A percentile compares a stretch with the other conserved stretches of the same genome.
phyloP scores from a whole-genome alignment of 2,113 vertebrate genomes.

The Ariopsis seemanni region DNA sequence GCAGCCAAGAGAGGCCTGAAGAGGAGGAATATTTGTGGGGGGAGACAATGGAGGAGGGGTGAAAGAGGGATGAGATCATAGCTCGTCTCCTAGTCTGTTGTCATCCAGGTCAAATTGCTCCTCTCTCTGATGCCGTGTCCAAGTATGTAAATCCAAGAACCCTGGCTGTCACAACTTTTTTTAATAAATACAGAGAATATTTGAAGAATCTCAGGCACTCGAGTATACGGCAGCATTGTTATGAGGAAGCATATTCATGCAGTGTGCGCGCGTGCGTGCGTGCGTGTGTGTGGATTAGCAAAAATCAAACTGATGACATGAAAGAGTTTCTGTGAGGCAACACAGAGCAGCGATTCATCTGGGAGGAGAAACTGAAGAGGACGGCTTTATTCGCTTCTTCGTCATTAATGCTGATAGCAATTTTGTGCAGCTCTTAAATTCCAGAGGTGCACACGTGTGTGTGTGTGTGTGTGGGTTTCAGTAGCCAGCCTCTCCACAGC shows the following conservation, averaged over 20 bases:
- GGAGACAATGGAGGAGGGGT: constrained; percentile 46
- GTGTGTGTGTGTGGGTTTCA: neutral
- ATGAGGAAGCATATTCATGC: constrained; percentile 35
- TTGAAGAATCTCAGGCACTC: constrained; percentile 49
- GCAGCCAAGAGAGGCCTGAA: constrained; percentile 52
- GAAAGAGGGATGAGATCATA: constrained; percentile 78
- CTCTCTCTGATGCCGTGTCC: constrained; percentile 44
- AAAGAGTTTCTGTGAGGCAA: constrained; percentile 44
- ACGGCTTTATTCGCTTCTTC: constrained; percentile 24
- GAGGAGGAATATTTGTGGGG: constrained; percentile 48
- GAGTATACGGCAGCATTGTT: constrained; percentile 55
- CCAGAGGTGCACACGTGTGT: neutral
- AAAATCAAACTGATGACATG: constrained; percentile 27
- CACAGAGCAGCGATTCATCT: constrained; percentile 47
- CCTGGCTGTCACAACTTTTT: constrained; percentile 39
- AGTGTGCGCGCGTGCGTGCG: constrained; percentile 3
- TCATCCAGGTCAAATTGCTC: constrained; percentile 78
- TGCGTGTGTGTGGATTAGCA: neutral
- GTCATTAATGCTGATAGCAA: constrained; percentile 20
- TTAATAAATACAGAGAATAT: constrained; percentile 61
- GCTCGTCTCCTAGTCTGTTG: constrained; percentile 81
- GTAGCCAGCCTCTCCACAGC: constrained; percentile 30
- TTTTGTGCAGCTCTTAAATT: neutral
- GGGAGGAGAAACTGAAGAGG: constrained; percentile 15
- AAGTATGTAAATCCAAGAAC: constrained; percentile 45